Conservation (phyloP, 2,888 invertebrate species). For the Aradus depressus region DNA sequence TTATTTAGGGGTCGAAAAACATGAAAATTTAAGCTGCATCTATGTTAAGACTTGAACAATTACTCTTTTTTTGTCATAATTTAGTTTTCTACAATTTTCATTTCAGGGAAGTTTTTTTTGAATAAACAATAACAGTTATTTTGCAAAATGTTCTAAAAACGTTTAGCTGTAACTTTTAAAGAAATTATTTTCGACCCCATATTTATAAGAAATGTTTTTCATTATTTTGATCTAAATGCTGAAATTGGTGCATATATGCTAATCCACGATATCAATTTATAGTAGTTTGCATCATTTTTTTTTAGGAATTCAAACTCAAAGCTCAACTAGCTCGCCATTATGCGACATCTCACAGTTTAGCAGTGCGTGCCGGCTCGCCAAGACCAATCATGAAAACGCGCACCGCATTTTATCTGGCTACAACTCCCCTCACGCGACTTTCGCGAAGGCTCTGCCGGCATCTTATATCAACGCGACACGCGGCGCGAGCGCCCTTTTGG, state of each 20-base stretch:
- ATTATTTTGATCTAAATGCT: too few relatives aligned
- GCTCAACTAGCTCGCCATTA: conserved; percentile 89
- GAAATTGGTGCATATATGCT: neutral
- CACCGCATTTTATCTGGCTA: conserved; percentile 89
- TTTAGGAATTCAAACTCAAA: conserved; percentile 80
- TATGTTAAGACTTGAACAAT: too few relatives aligned
- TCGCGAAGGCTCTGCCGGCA: conserved; percentile 78
- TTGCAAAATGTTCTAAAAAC: neutral
- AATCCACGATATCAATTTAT: neutral
- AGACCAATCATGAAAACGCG: conserved; percentile 95
- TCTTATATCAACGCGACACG: conserved; percentile 70
- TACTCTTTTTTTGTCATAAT: too few relatives aligned
- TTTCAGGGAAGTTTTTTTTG: too few relatives aligned
- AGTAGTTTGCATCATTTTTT: conserved; percentile 20
- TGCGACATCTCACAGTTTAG: conserved; percentile 76
- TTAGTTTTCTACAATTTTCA: too few relatives aligned
- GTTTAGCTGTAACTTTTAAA: neutral
- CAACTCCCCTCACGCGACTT: conserved; percentile 78
- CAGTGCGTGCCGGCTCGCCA: conserved; percentile 63
- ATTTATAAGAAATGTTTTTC: neutral
- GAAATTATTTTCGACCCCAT: neutral
- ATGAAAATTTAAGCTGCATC: too few relatives aligned
- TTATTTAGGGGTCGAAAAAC: too few relatives aligned
- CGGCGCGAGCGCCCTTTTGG: conserved; percentile 72
- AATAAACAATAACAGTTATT: too few relatives aligned